These are phyloP conservation scores for Psammodynastes pulverulentus DNA, from an alignment of 2,113 vertebrate genomes.

Conservation along the genomic window DNA sequence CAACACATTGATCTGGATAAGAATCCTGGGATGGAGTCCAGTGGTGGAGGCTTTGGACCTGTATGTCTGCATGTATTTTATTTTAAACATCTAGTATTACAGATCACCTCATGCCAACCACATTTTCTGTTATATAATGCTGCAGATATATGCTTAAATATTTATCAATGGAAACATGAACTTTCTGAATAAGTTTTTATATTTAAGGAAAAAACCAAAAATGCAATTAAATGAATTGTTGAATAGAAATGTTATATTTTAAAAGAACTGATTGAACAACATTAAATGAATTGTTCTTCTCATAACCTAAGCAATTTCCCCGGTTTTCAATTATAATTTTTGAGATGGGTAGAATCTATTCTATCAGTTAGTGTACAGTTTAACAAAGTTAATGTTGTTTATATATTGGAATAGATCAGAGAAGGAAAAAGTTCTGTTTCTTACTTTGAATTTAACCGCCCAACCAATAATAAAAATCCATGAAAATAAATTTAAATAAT, in stretches of 20 bases:
- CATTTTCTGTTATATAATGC: neutral
- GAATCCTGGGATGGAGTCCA: conserved; percentile 81
- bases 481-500: neutral
- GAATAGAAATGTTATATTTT: neutral
- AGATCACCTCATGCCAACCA: neutral
- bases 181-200: neutral
- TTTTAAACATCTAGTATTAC: neutral
- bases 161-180: neutral
- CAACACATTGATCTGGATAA: conserved; percentile 83
- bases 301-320: neutral
- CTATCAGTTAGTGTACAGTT: neutral
- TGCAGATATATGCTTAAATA: neutral
- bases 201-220: neutral
- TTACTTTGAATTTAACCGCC: neutral
- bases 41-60: conserved; percentile 93
- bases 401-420: neutral
- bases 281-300: neutral
- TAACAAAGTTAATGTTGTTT: neutral
- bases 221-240: neutral
- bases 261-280: neutral
- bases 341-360: neutral
- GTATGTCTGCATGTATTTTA: conserved; percentile 68
- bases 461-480: neutral
- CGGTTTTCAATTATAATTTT: neutral
- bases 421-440: neutral